Percentiles rank a stretch among this genome's conserved stretches.
These are phyloP conservation scores for Panorpa germanica DNA, from an alignment of 2,888 invertebrate species.

Conservation along the genomic window DNA sequence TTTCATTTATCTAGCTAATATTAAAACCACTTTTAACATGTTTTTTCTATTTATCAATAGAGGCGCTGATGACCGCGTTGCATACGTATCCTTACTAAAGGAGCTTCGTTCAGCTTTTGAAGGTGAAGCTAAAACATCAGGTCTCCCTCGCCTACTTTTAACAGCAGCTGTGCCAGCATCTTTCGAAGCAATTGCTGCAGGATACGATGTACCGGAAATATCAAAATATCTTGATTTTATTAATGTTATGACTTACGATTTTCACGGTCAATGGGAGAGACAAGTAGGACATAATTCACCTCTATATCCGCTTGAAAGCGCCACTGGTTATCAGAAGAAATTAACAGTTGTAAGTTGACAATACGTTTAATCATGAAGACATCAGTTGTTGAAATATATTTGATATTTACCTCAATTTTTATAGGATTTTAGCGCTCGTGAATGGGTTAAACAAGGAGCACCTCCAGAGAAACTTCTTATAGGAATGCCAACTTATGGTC, in stretches of 20 bases:
- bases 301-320: conserved; percentile 70
- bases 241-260: conserved; percentile 91
- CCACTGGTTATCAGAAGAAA: conserved; percentile 82
- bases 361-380: too few relatives aligned
- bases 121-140: conserved; percentile 77
- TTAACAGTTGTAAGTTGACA: conserved; percentile 66
- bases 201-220: conserved; percentile 86
- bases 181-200: conserved; percentile 84
- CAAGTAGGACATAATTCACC: conserved; percentile 89
- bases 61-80: conserved; percentile 69
- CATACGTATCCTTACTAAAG: conserved; percentile 62
- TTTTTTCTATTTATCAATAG: conserved; percentile 23
- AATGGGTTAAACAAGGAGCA: conserved; percentile 86
- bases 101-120: conserved; percentile 84
- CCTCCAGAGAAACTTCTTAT: conserved; percentile 88
- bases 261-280: conserved; percentile 89
- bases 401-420: conserved; percentile 13
- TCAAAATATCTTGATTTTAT: conserved; percentile 86
- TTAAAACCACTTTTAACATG: conserved; percentile 1
- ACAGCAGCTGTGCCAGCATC: conserved; percentile 87
- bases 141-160: conserved; percentile 56
- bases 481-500: conserved; percentile 87
- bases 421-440: conserved; percentile 76
- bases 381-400: conserved; percentile 3
- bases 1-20: neutral